Evolutionary conservation across 1,140 invertebrate species (phyloP), one percentile per base, ranked within the genome.

Genomic region (Drosophila fuyamai): DNA sequence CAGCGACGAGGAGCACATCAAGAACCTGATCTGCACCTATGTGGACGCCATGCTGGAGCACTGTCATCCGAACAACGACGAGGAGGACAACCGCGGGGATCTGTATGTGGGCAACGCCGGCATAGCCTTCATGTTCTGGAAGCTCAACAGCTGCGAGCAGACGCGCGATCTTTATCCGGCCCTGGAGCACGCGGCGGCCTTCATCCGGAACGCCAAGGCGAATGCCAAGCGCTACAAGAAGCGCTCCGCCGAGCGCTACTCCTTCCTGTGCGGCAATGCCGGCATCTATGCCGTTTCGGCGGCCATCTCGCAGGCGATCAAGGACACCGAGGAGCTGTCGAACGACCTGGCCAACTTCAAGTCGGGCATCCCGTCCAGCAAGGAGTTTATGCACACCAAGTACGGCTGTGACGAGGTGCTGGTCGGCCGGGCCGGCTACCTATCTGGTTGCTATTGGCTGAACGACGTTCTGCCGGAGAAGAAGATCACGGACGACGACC

Each of bases 331-430:
- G 55, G 79, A 84, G 35, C 66, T 95, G n/a, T 94, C 93, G 54
- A 93, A 94, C 44, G 93, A 93, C 46, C 68, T 93, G 32, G 83
- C 90, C 13, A 93, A 93, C 71, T 92, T 94, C 44, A 83, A 89
- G 65, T 76, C 84, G 7, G 92, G 92, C 44, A 91, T 92, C 23
- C 78, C 92, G 16, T 80, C 92, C 2, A 93, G 93, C 68, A 93
- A 93, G 67, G 94, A 95, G 62, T 92, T 94, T 0, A 81, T 89
- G 70, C 84, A 89, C 48, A 93, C 95, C 29, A 93, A 94, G 75
- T 94, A 94, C 93, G 97, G 96, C 27, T 96, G 96, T 32, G 96
- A 98, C 93, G 97, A 98, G 90, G 93, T 97, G 16, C 95, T 97
- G 79, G 96, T 97, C 5, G 97, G 97, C 0, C 93, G 97, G 66